phyloP scores from a whole-genome alignment of 2,113 vertebrate species.

The Halcyon senegalensis region DNA sequence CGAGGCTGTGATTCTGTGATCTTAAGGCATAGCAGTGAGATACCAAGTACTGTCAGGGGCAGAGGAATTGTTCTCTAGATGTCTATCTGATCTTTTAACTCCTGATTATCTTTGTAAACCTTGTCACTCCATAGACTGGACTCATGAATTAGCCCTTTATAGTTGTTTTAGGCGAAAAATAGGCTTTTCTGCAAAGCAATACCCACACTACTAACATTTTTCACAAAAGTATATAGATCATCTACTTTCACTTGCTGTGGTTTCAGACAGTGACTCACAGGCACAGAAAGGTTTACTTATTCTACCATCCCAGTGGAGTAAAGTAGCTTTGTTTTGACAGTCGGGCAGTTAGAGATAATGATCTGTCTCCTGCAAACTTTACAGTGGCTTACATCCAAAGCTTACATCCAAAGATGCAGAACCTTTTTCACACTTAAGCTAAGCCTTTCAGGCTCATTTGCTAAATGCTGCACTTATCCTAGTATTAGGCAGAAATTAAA shows the following conservation, averaged over 20 bases:
- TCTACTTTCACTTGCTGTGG: neutral
- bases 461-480: neutral
- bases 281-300: neutral
- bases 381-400: neutral
- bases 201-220: neutral
- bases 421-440: neutral
- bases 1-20: neutral
- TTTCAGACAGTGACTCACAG: neutral
- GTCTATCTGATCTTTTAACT: neutral
- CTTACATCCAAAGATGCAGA: neutral
- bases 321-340: neutral
- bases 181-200: neutral
- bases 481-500: neutral
- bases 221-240: neutral
- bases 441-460: neutral
- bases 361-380: neutral
- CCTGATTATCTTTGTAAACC: neutral
- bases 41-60: fast-evolving
- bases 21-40: neutral
- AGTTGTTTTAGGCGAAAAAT: neutral
- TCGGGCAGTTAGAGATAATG: neutral
- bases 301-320: neutral
- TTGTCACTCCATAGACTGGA: neutral
- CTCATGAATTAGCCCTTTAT: neutral
- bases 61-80: neutral